Evolutionary conservation across 2,797 vertebrate genomes (phyloP).

Genomic region (Discoglossus pictus): DNA sequence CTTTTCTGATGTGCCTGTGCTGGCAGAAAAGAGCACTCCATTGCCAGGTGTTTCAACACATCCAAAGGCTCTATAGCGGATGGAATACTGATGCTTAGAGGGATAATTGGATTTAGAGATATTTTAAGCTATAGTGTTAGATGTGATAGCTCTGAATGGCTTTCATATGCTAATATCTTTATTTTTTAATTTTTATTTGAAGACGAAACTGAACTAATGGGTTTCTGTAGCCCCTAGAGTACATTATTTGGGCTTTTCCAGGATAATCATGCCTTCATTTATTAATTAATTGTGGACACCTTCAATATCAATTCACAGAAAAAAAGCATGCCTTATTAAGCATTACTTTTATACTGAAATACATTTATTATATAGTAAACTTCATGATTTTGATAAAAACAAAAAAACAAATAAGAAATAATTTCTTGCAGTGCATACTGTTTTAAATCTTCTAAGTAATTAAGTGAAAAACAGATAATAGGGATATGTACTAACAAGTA

Average conservation of each 20-base stretch:
- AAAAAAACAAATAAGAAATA: too few species aligned
- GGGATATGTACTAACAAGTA: too few species aligned
- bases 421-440: too few species aligned
- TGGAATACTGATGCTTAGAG: conserved; percentile 41
- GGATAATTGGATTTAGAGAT: conserved; percentile 45
- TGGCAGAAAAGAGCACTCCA: conserved; percentile 38
- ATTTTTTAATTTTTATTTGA: conserved; percentile 29
- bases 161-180: conserved; percentile 42
- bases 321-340: too few species aligned
- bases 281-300: too few species aligned
- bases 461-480: too few species aligned
- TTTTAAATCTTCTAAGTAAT: too few species aligned
- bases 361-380: too few species aligned
- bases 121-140: conserved; percentile 43
- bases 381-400: too few species aligned
- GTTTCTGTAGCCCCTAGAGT: conserved; percentile 1
- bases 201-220: conserved; percentile 13
- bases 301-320: too few species aligned
- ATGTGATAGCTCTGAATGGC: conserved; percentile 22
- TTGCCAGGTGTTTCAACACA: conserved; percentile 49
- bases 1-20: conserved; percentile 46
- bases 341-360: too few species aligned
- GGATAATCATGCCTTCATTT: conserved; percentile 9
- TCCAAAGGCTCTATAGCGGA: conserved; percentile 36
- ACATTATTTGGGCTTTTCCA: not conserved